Evolutionary conservation across 2,888 invertebrate species (phyloP).

Genomic region (Temnothorax ravouxi): DNA sequence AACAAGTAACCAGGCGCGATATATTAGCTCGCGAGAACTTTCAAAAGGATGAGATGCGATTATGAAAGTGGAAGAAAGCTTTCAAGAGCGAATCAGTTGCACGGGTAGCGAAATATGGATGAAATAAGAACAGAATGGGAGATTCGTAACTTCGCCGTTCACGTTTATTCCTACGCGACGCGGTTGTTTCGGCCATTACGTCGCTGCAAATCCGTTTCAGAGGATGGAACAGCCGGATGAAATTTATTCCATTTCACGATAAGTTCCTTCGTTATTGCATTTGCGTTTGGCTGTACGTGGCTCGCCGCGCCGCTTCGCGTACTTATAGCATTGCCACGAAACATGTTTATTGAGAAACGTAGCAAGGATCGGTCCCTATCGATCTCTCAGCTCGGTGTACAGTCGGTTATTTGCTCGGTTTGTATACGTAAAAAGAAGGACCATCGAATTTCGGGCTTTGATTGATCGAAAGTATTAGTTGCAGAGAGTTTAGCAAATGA

Average conservation of each 20-base stretch:
- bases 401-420: constrained; percentile 17
- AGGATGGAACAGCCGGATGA: background rate
- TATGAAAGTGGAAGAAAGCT: constrained; percentile 24
- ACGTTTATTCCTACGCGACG: constrained; percentile 44
- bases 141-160: constrained; percentile 56
- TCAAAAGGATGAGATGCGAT: constrained; percentile 31
- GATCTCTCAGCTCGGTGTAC: background rate
- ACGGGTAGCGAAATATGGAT: background rate
- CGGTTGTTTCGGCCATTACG: constrained; percentile 33
- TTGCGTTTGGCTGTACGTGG: background rate
- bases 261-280: constrained; percentile 40
- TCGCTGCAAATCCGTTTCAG: constrained; percentile 44
- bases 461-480: constrained; percentile 16
- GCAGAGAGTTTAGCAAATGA: background rate
- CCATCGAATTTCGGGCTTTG: background rate
- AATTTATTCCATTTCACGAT: constrained; percentile 42
- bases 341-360: constrained; percentile 19
- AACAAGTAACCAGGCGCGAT: background rate
- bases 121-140: background rate
- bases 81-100: constrained; percentile 40
- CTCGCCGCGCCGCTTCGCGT: background rate
- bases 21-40: constrained; percentile 4
- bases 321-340: background rate
- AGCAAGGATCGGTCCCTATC: constrained; percentile 9
- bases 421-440: background rate